These are phyloP conservation scores for Cyrtonyx montezumae DNA, from an alignment of 2,113 vertebrate genomes.

Conservation along the genomic window DNA sequence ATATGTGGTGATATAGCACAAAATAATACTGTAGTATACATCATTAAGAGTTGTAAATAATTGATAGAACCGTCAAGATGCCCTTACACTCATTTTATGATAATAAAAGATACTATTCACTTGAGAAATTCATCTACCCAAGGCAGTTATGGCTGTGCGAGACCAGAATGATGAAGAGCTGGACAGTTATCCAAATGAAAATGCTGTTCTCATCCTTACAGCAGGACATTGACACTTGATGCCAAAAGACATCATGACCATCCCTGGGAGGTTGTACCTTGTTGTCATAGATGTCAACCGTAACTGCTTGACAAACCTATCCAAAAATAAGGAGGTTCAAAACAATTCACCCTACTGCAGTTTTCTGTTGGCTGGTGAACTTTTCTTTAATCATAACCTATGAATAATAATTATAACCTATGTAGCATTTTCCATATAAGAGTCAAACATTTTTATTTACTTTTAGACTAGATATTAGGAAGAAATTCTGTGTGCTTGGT, in stretches of 20 bases:
- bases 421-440: neutral
- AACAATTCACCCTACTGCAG: neutral
- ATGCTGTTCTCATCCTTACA: neutral
- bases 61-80: neutral
- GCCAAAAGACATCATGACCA: neutral
- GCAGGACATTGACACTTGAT: neutral
- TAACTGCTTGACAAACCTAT: neutral
- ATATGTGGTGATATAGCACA: neutral
- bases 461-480: no score
- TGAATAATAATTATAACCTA: neutral
- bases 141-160: neutral
- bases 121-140: neutral
- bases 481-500: no score
- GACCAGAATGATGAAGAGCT: neutral
- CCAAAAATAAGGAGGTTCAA: neutral
- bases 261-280: neutral
- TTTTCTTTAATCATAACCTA: neutral
- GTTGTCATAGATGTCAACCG: neutral
- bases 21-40: neutral
- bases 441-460: neutral
- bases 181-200: neutral
- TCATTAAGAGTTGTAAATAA: conserved; percentile 8
- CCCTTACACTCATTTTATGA: neutral
- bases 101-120: neutral
- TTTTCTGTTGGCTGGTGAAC: neutral